Percentiles rank a stretch among this genome's conserved stretches.
Conservation (phyloP, 2,797 vertebrate species). For the Schizopygopsis malacanthus region DNA sequence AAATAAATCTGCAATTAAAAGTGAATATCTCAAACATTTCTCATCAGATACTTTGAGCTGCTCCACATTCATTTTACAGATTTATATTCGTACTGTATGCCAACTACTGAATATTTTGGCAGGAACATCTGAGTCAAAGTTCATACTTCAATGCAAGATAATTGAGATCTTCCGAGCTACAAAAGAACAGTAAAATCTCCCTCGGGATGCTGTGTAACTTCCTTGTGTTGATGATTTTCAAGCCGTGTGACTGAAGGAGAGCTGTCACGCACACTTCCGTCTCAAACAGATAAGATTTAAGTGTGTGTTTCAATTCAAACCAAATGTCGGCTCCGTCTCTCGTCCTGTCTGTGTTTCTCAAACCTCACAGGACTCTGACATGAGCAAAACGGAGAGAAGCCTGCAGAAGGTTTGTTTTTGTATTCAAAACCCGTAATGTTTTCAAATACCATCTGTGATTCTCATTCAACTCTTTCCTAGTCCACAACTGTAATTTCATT, state of each 20-base stretch:
- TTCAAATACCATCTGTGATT: conserved; percentile 57
- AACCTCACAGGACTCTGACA: conserved; percentile 28
- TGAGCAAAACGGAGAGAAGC: conserved; percentile 29
- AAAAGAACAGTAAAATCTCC: neutral
- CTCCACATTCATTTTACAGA: neutral
- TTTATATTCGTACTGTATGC: neutral
- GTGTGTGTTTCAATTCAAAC: conserved; percentile 38
- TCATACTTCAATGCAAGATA: neutral
- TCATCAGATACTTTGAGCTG: neutral
- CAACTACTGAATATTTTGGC: neutral
- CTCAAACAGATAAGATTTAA: conserved; percentile 27
- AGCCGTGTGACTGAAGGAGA: neutral
- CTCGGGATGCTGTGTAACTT: conserved; percentile 6
- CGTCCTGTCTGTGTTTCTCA: conserved; percentile 29
- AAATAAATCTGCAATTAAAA: neutral
- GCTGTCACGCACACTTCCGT: neutral
- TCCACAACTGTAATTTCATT: conserved; percentile 53
- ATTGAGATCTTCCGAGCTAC: neutral
- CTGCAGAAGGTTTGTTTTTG: neutral
- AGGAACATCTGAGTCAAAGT: neutral
- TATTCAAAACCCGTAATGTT: conserved; percentile 40
- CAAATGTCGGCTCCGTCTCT: conserved; percentile 43
- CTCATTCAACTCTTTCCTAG: conserved; percentile 37
- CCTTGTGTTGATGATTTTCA: neutral
- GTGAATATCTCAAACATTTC: neutral